Percentiles rank a stretch among this genome's conserved stretches.
Evolutionary conservation across 2,888 invertebrate genomes (phyloP).

Genomic region (Cantharis nigra): DNA sequence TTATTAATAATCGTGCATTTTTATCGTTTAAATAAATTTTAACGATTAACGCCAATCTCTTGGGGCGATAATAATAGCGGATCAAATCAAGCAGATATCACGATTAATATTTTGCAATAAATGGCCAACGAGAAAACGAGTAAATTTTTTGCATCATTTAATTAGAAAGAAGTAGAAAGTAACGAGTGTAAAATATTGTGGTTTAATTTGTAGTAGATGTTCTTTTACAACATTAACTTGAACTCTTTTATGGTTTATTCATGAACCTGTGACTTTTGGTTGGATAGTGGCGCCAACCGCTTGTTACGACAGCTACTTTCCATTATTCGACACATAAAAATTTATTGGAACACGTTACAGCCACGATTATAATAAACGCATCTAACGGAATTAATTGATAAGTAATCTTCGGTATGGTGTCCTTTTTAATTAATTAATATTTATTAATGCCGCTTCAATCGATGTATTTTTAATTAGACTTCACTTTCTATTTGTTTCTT

Average conservation of each 20-base stretch:
- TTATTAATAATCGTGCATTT: neutral
- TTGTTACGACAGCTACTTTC: conserved; percentile 24
- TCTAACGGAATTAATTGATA: neutral
- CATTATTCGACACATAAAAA: conserved; percentile 25
- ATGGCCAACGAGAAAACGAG: neutral
- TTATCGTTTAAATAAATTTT: neutral
- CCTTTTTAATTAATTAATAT: neutral
- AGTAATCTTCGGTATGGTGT: neutral
- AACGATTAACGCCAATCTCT: neutral
- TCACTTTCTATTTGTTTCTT: neutral
- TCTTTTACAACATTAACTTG: conserved; percentile 23
- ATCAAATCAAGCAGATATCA: neutral
- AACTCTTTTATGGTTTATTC: conserved; percentile 26
- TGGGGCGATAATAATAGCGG: neutral
- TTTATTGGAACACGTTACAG: conserved; percentile 15
- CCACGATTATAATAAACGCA: conserved; percentile 15
- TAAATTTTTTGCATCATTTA: neutral
- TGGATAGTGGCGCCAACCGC: conserved; percentile 27
- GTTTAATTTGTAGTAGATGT: conserved; percentile 27
- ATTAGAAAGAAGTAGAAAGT: neutral
- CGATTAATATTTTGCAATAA: neutral
- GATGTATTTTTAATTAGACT: neutral
- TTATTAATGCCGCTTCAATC: neutral
- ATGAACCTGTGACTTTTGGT: conserved; percentile 24
- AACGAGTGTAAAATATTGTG: neutral